Base-by-base conservation (phyloP, 2,888 invertebrate species). In the Crocallis elinguaria region DNA sequence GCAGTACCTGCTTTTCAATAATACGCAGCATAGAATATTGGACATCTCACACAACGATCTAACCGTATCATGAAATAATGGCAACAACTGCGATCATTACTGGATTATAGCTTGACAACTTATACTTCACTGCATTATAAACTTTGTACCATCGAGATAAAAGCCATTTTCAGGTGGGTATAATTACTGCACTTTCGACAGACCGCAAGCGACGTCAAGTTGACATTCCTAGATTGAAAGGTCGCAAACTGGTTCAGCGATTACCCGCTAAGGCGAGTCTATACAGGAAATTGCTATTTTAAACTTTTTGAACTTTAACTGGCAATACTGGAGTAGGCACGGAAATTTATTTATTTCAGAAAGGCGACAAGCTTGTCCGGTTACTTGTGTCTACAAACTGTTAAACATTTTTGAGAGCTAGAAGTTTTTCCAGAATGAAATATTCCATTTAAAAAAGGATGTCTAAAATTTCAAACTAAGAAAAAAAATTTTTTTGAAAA, bases 221-320 rank as follows among this genome's bases (percentile, higher is more conserved):
- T 78, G 78, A 78, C 79, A 78, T 78, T 77, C 75, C 71, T 71
- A 71, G 74, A 77, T 77, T 73, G 76, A 78, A 79, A 79, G 78
- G 78, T 79, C 79, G 79, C 75, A 73, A 78, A 79, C 78, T 79
- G 71, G 79, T 77, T 62, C 71, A 60, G 62, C 60, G 67, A 76
- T 82, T 82, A 79, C 74, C 67, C 60, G 38, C 37, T 56, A 55
- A 49, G 49, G 60, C 62, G 42, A 25, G 57, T 38, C 49, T 33
- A 23, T 56, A 49, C 53, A 54, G 53, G 53, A 54, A 54, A 35
- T 19, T 25, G 45, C 32, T 45, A 37, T 45, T 52, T 39, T 41
- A 46, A 46, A 37, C 30, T 37, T 32, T 39, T 11, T 37, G 42
- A 37, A 32, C 37, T 49, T 33, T 33, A n/a, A 33, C n/a, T 25